Evolutionary conservation across 1,140 invertebrate genomes (phyloP).

Genomic region (Drosophila virilis): DNA sequence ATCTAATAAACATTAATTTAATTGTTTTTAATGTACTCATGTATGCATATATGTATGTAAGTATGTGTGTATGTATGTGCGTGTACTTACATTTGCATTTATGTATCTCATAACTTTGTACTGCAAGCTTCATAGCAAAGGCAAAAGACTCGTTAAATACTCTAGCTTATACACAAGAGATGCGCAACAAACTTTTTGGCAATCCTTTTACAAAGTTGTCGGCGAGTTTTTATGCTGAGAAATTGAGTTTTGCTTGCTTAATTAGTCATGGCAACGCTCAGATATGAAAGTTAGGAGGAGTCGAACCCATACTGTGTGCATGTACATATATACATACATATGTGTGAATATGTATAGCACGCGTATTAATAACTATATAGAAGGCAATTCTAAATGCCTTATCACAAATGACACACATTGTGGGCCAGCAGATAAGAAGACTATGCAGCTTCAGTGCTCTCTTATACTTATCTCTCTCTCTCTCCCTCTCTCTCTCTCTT

Average conservation of each 20-base stretch:
- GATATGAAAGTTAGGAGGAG: constrained; percentile 7
- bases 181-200: constrained; percentile 49
- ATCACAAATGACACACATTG: constrained; percentile 75
- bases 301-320: neutral
- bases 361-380: constrained; percentile 6
- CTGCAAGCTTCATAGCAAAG: neutral
- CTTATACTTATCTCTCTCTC: neutral
- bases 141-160: constrained; percentile 3
- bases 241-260: constrained; percentile 75
- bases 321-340: constrained; percentile 1
- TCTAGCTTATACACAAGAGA: constrained; percentile 33
- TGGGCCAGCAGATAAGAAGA: constrained; percentile 38
- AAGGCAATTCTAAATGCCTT: constrained; percentile 39
- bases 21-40: too few relatives aligned
- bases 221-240: constrained; percentile 73
- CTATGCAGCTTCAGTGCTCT: constrained; percentile 24
- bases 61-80: too few relatives aligned
- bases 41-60: too few relatives aligned
- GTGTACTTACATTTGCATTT: too few relatives aligned
- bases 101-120: too few relatives aligned
- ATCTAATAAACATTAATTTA: too few relatives aligned
- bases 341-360: neutral
- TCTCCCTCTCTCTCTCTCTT: neutral
- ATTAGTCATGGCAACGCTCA: constrained; percentile 67
- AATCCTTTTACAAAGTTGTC: constrained; percentile 76